Conservation (phyloP, 2,797 vertebrate genomes). For the Leptatherina wallacei region DNA sequence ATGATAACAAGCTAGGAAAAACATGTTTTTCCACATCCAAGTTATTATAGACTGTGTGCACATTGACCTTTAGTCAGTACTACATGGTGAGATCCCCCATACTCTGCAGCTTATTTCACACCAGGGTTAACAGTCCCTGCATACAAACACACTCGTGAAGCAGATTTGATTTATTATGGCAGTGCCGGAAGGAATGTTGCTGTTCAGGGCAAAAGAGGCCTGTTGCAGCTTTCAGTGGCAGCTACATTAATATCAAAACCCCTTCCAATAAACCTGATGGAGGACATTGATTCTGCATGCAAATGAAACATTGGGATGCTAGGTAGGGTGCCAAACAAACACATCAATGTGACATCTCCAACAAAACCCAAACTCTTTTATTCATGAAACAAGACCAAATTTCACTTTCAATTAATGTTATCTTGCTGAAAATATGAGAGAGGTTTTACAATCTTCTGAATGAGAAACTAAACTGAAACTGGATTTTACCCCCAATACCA, state of each 20-base stretch:
- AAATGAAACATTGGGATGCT: slow-evolving; percentile 6
- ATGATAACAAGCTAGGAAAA: slow-evolving; percentile 21
- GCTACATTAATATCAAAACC: slow-evolving; percentile 22
- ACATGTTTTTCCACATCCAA: slow-evolving; percentile 21
- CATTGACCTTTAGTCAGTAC: slow-evolving; percentile 14
- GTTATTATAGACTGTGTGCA: slow-evolving; percentile 16
- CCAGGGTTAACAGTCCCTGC: slow-evolving; percentile 30
- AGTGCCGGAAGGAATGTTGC: slow-evolving; percentile 3
- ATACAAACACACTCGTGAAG: slow-evolving; percentile 11
- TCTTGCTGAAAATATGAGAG: too few species aligned
- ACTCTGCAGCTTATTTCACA: slow-evolving; percentile 33
- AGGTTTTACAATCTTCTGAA: too few species aligned
- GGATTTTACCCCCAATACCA: too few species aligned
- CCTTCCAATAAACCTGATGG: slow-evolving; percentile 22
- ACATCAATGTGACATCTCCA: too few species aligned
- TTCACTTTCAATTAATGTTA: too few species aligned
- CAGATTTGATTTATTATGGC: slow-evolving; percentile 36
- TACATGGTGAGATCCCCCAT: slow-evolving; percentile 18
- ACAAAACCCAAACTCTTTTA: too few species aligned
- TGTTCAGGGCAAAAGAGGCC: slow-evolving; percentile 9
- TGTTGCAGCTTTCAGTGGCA: slow-evolving; percentile 16
- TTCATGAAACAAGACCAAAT: too few species aligned
- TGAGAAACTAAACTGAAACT: too few species aligned
- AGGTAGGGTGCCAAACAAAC: slow-evolving; percentile 1
- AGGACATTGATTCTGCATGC: slow-evolving; percentile 12